These are phyloP conservation scores for Pristionchus fissidentatus DNA, from an alignment of 2,888 invertebrate species.

Conservation along the genomic window DNA sequence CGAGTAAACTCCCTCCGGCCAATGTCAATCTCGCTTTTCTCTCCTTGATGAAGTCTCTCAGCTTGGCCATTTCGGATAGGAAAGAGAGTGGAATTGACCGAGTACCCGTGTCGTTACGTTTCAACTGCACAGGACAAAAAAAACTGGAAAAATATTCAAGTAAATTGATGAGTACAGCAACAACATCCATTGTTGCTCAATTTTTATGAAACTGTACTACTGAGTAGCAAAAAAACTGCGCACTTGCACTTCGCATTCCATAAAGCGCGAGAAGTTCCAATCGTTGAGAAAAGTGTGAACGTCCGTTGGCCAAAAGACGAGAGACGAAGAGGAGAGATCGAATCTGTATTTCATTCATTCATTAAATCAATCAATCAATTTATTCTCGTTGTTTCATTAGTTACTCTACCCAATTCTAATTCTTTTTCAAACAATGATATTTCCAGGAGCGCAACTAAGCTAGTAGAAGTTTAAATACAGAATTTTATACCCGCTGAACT, in stretches of 20 bases:
- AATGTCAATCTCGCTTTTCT: conserved; percentile 34
- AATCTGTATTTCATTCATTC: too few relatives aligned
- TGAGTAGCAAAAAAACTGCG: too few relatives aligned
- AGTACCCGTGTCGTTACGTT: conserved; percentile 11
- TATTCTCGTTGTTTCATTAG: too few relatives aligned
- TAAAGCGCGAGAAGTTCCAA: conserved; percentile 3
- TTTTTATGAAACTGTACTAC: too few relatives aligned
- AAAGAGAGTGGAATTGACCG: conserved; percentile 22
- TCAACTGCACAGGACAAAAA: background rate
- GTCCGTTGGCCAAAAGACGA: conserved; percentile 3
- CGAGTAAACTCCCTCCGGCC: conserved; percentile 11
- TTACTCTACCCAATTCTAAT: too few relatives aligned
- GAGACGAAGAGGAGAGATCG: conserved; percentile 21
- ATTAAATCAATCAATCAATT: too few relatives aligned
- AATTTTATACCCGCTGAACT: too few relatives aligned
- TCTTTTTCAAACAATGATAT: too few relatives aligned
- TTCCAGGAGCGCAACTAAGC: too few relatives aligned
- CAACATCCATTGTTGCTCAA: background rate
- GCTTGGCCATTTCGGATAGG: background rate
- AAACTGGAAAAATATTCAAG: background rate
- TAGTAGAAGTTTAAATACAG: too few relatives aligned
- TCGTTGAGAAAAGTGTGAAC: conserved; percentile 34
- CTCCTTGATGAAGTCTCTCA: conserved; percentile 27
- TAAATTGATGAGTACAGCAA: background rate
- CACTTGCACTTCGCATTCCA: conserved; percentile 5